Percentiles rank a stretch among this genome's conserved stretches.
phyloP scores from a whole-genome alignment of 2,888 invertebrate species.

The Athripsodes cinereus region DNA sequence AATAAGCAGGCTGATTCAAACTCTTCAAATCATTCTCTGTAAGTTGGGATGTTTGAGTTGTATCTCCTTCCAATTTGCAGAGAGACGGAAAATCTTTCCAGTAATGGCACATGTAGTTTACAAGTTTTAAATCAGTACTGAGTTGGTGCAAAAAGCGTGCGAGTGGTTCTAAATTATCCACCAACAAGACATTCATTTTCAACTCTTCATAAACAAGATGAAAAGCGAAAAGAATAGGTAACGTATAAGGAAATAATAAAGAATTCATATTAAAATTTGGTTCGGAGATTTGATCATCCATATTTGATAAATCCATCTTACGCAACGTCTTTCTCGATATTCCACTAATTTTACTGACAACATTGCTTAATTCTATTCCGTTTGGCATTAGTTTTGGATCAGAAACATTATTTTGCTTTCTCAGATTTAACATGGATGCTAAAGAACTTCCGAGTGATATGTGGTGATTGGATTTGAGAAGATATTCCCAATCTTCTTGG shows the following conservation, averaged over 20 bases:
- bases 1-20: conserved; percentile 55
- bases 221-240: conserved; percentile 70
- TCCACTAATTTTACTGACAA: conserved; percentile 15
- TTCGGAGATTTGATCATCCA: neutral
- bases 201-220: conserved; percentile 90
- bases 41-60: conserved; percentile 45
- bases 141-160: conserved; percentile 69
- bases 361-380: conserved; percentile 17
- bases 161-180: conserved; percentile 61
- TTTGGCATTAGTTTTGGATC: conserved; percentile 19
- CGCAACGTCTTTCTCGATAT: conserved; percentile 4
- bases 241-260: conserved; percentile 64
- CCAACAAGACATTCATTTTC: conserved; percentile 69
- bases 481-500: conserved; percentile 76
- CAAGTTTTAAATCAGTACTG: conserved; percentile 66
- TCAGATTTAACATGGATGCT: conserved; percentile 41
- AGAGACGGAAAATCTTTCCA: conserved; percentile 75
- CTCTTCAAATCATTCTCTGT: conserved; percentile 51
- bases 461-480: conserved; percentile 44
- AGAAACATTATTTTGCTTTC: conserved; percentile 27
- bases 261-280: conserved; percentile 55
- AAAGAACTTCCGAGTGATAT: conserved; percentile 34
- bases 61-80: conserved; percentile 41
- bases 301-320: conserved; percentile 24
- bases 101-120: conserved; percentile 71